Conservation (phyloP, 1,140 invertebrate species). For the Bombus waltoni region DNA sequence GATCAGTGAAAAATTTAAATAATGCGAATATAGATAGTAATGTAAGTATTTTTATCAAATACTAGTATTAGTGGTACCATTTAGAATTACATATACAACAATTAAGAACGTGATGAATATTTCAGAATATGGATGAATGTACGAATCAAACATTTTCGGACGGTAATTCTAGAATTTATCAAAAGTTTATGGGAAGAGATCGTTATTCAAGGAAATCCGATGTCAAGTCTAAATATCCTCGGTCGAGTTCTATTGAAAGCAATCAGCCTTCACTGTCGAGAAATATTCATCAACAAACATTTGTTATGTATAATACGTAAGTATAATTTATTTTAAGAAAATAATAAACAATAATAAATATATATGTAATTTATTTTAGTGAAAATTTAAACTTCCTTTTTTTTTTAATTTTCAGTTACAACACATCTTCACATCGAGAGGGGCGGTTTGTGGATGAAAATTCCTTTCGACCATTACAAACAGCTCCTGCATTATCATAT, state of each 20-base stretch:
- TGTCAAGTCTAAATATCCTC: background rate
- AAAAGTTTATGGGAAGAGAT: conserved; percentile 36
- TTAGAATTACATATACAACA: background rate
- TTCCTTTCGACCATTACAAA: conserved; percentile 46
- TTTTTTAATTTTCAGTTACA: conserved; percentile 62
- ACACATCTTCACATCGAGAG: conserved; percentile 63
- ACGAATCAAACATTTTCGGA: conserved; percentile 2
- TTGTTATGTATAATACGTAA: conserved; percentile 52
- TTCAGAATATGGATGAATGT: conserved; percentile 16
- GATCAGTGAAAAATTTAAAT: conserved; percentile 9
- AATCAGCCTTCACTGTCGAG: conserved; percentile 29
- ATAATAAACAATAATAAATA: background rate
- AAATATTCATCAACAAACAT: conserved; percentile 50
- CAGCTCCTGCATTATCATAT: conserved; percentile 22
- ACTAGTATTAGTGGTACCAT: background rate
- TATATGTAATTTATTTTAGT: background rate
- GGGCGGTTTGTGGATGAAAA: conserved; percentile 57
- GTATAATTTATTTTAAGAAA: background rate
- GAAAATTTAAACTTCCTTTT: background rate
- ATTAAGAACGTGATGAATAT: background rate
- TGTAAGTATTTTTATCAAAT: conserved; percentile 23
- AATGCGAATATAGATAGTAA: conserved; percentile 30
- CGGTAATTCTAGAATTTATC: conserved; percentile 7
- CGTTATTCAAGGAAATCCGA: conserved; percentile 28
- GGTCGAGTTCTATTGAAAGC: conserved; percentile 18